Base-by-base conservation (phyloP, 1,140 invertebrate genomes). In the Bacillus rossius region DNA sequence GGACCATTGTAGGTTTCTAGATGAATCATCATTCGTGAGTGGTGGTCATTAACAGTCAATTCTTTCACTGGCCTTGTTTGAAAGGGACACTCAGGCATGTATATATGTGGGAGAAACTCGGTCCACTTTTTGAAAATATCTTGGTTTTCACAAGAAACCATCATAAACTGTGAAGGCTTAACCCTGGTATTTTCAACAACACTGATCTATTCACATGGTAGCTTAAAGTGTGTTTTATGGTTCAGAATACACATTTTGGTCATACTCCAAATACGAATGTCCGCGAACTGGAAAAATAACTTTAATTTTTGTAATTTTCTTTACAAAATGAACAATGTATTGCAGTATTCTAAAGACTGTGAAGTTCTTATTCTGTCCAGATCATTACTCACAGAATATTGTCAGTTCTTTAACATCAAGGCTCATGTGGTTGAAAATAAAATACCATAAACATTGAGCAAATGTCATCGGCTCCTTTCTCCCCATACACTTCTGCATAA, bases 181-280 rank as follows among this genome's bases (percentile, higher is more conserved):
- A 41, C 26, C n/a, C 64, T 38, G 49, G 60, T 40, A 17, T 10
- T 23, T n/a, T 41, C 42, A 34, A 34, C 37, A 42, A 60, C 26
- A 52, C 62, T 48, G 42, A 34, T 25, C 59, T 65, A 69, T 17
- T 68, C 57, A 8, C 56, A 37, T 49, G 64, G 63, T 23, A 66
- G 5, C 62, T 62, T 64, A 20, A 57, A 49, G 50, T 52, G 51
- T 14, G 61, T 57, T 60, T 66, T 65, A 45, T 29, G 29, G 37
- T 67, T 66, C 25, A 68, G 64, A 38, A 65, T 40, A 34, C 61
- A 59, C 59, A 65, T 66, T 62, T 54, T 64, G 64, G 55, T 69
- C 66, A 49, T 59, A 65, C 57, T 67, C 67, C 49, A 68, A 57
- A 55, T 68, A 67, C 4, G 55, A 67, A 57, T 61, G 61, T 10